These are phyloP conservation scores for Austrolebias charrua DNA, from an alignment of 2,797 vertebrate genomes.

Conservation along the genomic window DNA sequence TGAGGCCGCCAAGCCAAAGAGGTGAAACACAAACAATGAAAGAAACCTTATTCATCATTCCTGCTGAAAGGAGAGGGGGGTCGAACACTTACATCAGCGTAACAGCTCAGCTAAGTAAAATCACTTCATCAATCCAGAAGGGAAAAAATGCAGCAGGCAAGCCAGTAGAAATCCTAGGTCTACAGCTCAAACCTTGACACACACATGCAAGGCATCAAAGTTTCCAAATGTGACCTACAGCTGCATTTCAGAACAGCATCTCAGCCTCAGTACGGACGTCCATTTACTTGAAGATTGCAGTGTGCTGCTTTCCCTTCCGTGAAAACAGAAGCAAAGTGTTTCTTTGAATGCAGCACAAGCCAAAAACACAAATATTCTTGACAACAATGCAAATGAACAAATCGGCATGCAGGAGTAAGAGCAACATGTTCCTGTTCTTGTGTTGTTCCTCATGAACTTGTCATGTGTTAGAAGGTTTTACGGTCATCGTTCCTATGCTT, in stretches of 20 bases:
- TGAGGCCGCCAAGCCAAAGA: slow-evolving; percentile 38
- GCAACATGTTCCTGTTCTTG: slow-evolving; percentile 25
- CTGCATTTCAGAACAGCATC: slow-evolving; percentile 19
- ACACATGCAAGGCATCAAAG: slow-evolving; percentile 48
- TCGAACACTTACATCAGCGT: slow-evolving; percentile 49
- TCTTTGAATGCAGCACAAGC: slow-evolving; percentile 52
- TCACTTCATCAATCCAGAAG: slow-evolving; percentile 47
- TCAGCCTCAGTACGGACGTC: slow-evolving; percentile 24
- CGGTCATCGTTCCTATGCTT: slow-evolving; percentile 52
- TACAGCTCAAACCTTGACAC: slow-evolving; percentile 34
- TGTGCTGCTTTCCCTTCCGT: slow-evolving; percentile 51
- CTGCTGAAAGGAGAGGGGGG: slow-evolving; percentile 45
- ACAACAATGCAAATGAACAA: slow-evolving; percentile 40
- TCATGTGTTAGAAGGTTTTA: slow-evolving; percentile 44
- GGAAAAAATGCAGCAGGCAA: slow-evolving; percentile 10
- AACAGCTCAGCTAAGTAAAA: slow-evolving; percentile 21
- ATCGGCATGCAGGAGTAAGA: slow-evolving; percentile 17
- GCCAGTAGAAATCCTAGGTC: slow-evolving; percentile 22
- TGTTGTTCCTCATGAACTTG: slow-evolving; percentile 6
- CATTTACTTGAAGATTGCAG: slow-evolving; percentile 42
- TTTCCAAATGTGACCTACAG: slow-evolving; percentile 31
- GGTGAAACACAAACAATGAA: slow-evolving; percentile 36
- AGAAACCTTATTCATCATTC: slow-evolving; percentile 43
- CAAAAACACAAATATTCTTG: slow-evolving; percentile 62
- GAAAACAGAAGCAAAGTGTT: slow-evolving; percentile 62